Conservation (phyloP, 2,888 invertebrate species). For the Sinopyrophorus schimmeli region DNA sequence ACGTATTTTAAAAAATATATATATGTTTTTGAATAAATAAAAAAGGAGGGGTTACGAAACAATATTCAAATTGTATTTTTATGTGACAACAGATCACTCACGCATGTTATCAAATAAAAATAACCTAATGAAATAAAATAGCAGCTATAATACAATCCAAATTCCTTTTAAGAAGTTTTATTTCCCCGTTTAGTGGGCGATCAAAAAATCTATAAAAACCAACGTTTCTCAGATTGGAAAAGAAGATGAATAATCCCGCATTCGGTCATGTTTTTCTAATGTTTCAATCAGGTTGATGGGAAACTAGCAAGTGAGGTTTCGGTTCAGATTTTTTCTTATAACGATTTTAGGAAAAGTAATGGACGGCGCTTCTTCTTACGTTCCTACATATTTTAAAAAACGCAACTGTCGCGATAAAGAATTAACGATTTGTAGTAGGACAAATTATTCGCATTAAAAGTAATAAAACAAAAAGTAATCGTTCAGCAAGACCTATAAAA, state of each 20-base stretch:
- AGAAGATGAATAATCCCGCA: conserved; percentile 30
- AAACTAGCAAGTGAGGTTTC: conserved; percentile 35
- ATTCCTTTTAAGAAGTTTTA: background rate
- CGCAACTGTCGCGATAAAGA: no score
- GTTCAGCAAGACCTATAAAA: no score
- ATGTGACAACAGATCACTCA: conserved; percentile 30
- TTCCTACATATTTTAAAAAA: no score
- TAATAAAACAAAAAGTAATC: no score
- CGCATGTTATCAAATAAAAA: conserved; percentile 18
- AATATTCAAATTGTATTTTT: conserved; percentile 30
- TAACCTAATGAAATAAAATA: conserved; percentile 2
- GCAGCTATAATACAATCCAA: conserved; percentile 5
- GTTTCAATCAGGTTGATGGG: conserved; percentile 44
- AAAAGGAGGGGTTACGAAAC: no score
- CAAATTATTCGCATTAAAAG: no score
- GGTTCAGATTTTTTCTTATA: conserved; percentile 38
- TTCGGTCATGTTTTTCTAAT: conserved; percentile 43
- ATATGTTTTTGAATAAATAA: no score
- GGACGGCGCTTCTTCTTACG: conserved; percentile 14
- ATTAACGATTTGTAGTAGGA: no score
- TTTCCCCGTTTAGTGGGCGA: conserved; percentile 10
- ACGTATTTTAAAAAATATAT: no score
- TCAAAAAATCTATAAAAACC: conserved; percentile 21
- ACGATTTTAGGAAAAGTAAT: conserved; percentile 31
- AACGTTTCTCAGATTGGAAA: conserved; percentile 26